Base-by-base conservation (phyloP, 2,888 invertebrate genomes). In the Agrochola litura region DNA sequence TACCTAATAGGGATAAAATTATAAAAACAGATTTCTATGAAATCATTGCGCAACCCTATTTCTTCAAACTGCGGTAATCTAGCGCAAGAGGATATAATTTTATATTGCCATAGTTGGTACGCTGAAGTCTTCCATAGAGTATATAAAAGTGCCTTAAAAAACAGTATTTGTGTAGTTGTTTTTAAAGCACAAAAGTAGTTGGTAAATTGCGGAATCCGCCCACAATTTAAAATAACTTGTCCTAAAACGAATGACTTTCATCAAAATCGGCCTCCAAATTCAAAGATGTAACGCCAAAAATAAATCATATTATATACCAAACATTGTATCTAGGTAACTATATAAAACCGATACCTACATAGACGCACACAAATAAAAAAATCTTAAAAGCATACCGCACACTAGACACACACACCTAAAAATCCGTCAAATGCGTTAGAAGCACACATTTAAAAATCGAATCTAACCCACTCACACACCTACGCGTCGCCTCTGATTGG, bases 401-500 rank as follows among this genome's bases (percentile, higher is more conserved):
- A 66, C 70, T 88, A 88, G 81, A 87, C 81, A 56, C 85, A 79
- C 73, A 87, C 89, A 76, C 25, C 49, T 52, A 82, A 85, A 86
- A 86, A 79, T 30, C 43, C 58, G 30, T 71, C 81, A 79, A 84
- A 84, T 76, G 78, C 79, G 76, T 87, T 84, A 90, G 81, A 86
- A 83, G 87, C 88, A 89, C 88, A 84, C 79, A 79, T 86, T 83
- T 84, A 86, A 89, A 88, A 89, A 79, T 82, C 70, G 83, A 85
- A 87, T 89, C 88, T 89, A 87, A 85, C 73, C 14, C 73, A 90
- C 91, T 69, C 93, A 90, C 91, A 94, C 93, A 91, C n/a, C 69
- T 60, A 69, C 64, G 41, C 52, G 84, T 61, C 73, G 75, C 25
- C 79, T 82, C 83, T 77, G 91, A 94, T 96, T 96, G 95, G 96